Evolutionary conservation across 1,140 invertebrate genomes (phyloP).

Genomic region (Temnothorax nylanderi): DNA sequence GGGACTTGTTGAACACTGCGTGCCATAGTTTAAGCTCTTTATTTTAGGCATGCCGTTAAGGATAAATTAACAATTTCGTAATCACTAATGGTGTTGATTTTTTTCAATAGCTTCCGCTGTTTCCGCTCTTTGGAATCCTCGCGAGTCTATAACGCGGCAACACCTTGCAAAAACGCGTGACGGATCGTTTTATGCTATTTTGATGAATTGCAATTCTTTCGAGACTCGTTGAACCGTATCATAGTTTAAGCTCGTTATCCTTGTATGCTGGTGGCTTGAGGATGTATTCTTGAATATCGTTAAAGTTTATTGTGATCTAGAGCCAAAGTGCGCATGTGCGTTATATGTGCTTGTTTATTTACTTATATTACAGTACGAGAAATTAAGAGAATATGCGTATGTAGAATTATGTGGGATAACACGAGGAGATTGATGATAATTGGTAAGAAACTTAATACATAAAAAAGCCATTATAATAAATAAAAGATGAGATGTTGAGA

Average conservation of each 20-base stretch:
- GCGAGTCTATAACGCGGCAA: background rate
- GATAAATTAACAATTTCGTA: conserved; percentile 19
- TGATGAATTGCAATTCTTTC: conserved; percentile 41
- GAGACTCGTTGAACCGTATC: conserved; percentile 47
- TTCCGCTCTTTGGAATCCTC: background rate
- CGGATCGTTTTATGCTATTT: conserved; percentile 48
- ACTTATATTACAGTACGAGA: background rate
- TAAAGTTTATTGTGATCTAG: background rate
- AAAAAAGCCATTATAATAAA: background rate
- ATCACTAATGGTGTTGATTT: background rate
- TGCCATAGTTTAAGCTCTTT: background rate
- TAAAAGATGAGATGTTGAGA: background rate
- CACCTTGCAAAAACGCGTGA: conserved; percentile 45
- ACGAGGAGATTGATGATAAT: too few species aligned
- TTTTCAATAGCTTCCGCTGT: background rate
- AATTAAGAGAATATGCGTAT: background rate
- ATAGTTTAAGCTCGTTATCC: conserved; percentile 59
- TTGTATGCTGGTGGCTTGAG: conserved; percentile 24
- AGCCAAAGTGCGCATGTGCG: background rate
- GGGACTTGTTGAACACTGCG: conserved; percentile 48
- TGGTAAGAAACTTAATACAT: background rate
- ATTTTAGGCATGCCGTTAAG: background rate
- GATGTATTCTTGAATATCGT: background rate
- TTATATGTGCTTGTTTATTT: background rate
- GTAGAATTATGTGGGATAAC: background rate